Evolutionary conservation across 1,140 invertebrate species (phyloP).

Genomic region (Leguminivora glycinivorella): DNA sequence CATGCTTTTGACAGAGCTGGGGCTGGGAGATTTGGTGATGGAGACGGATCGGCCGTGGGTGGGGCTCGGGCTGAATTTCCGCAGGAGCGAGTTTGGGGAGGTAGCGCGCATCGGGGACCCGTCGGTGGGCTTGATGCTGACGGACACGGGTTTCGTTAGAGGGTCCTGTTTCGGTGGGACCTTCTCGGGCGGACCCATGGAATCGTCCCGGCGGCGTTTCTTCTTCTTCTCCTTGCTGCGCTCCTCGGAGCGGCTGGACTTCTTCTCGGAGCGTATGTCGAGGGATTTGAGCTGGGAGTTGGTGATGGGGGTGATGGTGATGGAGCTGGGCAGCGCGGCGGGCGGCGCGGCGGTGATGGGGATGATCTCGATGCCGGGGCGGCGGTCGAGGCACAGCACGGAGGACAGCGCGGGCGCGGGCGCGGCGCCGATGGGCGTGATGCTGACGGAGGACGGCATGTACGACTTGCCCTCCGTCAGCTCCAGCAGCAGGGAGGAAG

Average conservation of each 20-base stretch:
- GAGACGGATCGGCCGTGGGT: slow-evolving; percentile 82
- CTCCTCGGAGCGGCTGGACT: slow-evolving; percentile 82
- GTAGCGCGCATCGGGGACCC: slow-evolving; percentile 81
- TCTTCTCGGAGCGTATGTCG: slow-evolving; percentile 81
- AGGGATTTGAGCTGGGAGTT: slow-evolving; percentile 79
- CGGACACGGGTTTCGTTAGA: slow-evolving; percentile 85
- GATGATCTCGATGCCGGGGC: slow-evolving; percentile 90
- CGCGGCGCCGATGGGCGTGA: slow-evolving; percentile 84
- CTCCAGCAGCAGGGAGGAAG: slow-evolving; percentile 71
- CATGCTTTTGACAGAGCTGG: slow-evolving; percentile 79
- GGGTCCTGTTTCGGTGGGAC: slow-evolving; percentile 86
- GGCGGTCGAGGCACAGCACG: slow-evolving; percentile 82
- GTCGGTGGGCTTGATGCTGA: slow-evolving; percentile 86
- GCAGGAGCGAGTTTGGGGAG: slow-evolving; percentile 82
- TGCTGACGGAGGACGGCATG: slow-evolving; percentile 87
- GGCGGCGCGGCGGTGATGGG: slow-evolving; percentile 83
- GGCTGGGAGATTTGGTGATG: slow-evolving; percentile 76
- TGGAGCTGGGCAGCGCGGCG: slow-evolving; percentile 85
- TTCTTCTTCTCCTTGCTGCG: slow-evolving; percentile 87
- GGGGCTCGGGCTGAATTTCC: slow-evolving; percentile 85
- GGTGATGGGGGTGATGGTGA: slow-evolving; percentile 90
- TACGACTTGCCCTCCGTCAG: slow-evolving; percentile 81
- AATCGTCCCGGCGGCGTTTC: slow-evolving; percentile 88
- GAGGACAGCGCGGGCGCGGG: slow-evolving; percentile 78
- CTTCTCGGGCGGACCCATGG: slow-evolving; percentile 92